Evolutionary conservation across 2,797 vertebrate species (phyloP).

Genomic region (Neosilurus mollespiculum): DNA sequence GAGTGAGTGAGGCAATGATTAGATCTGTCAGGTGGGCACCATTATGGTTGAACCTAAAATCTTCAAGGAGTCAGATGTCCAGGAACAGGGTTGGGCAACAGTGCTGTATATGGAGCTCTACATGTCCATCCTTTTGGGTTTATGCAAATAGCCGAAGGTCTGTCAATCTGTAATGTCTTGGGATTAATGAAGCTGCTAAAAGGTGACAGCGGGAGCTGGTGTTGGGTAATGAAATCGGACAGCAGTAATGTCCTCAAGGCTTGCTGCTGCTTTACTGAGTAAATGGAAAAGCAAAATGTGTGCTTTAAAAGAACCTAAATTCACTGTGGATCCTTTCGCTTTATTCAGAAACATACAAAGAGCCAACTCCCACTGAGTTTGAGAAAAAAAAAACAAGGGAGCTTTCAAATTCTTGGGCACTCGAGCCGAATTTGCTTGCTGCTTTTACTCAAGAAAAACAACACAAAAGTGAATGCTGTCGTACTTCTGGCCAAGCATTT

Average conservation of each 20-base stretch:
- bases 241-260: conserved; percentile 41
- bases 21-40: too few species aligned
- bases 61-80: too few species aligned
- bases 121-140: conserved; percentile 28
- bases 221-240: conserved; percentile 38
- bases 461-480: conserved; percentile 24
- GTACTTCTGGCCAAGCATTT: conserved; percentile 34
- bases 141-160: conserved; percentile 26
- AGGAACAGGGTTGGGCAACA: too few species aligned
- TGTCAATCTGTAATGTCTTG: conserved; percentile 33
- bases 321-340: conserved; percentile 1
- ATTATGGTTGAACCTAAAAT: too few species aligned
- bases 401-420: conserved; percentile 32
- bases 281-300: conserved; percentile 30
- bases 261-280: conserved; percentile 26
- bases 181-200: conserved; percentile 39
- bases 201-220: conserved; percentile 31
- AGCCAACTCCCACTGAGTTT: conserved; percentile 14
- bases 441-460: conserved; percentile 6
- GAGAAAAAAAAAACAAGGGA: conserved; percentile 30
- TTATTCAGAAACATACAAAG: conserved; percentile 35
- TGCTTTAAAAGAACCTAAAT: conserved; percentile 25
- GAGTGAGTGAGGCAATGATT: too few species aligned
- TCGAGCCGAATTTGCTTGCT: conserved; percentile 25
- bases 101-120: neutral